Base-by-base conservation (phyloP, 2,113 vertebrate genomes). In the Edolisoma coerulescens region DNA sequence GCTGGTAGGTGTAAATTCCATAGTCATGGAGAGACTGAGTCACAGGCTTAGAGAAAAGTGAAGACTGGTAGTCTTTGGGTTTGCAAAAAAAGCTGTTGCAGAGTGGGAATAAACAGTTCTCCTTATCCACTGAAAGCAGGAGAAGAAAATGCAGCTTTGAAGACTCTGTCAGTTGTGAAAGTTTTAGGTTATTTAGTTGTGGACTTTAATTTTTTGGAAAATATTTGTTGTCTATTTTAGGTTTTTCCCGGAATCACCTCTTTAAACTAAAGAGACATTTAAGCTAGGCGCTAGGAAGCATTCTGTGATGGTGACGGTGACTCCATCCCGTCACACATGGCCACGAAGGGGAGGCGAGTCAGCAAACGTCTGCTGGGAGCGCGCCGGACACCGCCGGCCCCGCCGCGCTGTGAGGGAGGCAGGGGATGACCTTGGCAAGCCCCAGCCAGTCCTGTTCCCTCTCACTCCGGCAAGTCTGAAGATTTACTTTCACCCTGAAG, bases 401-500 rank as follows among this genome's bases (percentile, higher is more conserved):
- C 0, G 7, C 67, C 6, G 2, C 1, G 79, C 74, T 3, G 2
- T 2, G 74, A 44, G 60, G 78, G 71, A 77, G 89, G 87, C 21
- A 26, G n/a, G 37, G 7, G 76, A 11, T 20, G 76, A 86, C 90
- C 88, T 94, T 68, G 9, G 75, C 75, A 19, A 88, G 79, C 54
- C 68, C 83, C 94, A 74, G 54, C 7, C 75, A n/a, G 50, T 13
- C 50, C 90, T 13, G 42, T 3, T 73, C 44, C 84, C 68, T n/a
- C 42, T 45, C 76, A 57, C 67, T 84, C 79, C 0, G 0, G 86
- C 85, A 74, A 88, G 75, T 26, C 60, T 67, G 71, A 84, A 94
- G 96, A 97, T 96, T 94, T 90, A 92, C 93, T 92, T 71, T 85
- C 90, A 70, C 88, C 93, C 95, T 90, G 93, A 93, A 96, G 90